phyloP scores from a whole-genome alignment of 2,888 invertebrate species.

The Timema podura region DNA sequence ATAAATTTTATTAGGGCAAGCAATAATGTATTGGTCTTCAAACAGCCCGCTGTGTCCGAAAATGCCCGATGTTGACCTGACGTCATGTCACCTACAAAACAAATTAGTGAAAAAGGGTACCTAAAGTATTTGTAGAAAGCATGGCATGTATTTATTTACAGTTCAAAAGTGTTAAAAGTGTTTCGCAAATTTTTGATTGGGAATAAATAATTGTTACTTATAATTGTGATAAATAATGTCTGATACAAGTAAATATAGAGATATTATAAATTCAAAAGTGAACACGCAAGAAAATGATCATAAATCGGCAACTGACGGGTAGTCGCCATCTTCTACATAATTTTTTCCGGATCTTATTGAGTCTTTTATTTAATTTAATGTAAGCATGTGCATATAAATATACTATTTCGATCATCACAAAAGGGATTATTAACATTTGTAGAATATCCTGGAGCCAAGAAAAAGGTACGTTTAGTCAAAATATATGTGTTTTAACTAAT shows the following conservation, averaged over 20 bases:
- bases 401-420: constrained; percentile 19
- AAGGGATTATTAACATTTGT: constrained; percentile 24
- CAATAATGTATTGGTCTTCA: too few species aligned
- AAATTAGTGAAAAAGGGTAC: constrained; percentile 27
- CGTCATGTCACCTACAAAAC: constrained; percentile 32
- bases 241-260: constrained; percentile 22
- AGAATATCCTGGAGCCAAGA: constrained; percentile 28
- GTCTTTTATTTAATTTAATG: constrained; percentile 31
- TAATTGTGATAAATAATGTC: neutral
- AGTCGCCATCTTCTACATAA: constrained; percentile 58
- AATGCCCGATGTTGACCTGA: constrained; percentile 35
- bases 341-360: constrained; percentile 45
- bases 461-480: constrained; percentile 27
- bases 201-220: neutral
- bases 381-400: constrained; percentile 25
- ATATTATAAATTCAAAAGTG: constrained; percentile 23
- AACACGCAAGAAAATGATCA: constrained; percentile 32
- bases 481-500: too few species aligned
- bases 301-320: constrained; percentile 46
- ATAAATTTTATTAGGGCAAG: too few species aligned
- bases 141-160: constrained; percentile 25
- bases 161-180: constrained; percentile 15
- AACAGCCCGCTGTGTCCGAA: constrained; percentile 34
- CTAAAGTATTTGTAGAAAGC: constrained; percentile 28
- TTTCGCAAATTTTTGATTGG: constrained; percentile 7